phyloP scores from a whole-genome alignment of 2,888 invertebrate genomes.

The Ophion costatus region DNA sequence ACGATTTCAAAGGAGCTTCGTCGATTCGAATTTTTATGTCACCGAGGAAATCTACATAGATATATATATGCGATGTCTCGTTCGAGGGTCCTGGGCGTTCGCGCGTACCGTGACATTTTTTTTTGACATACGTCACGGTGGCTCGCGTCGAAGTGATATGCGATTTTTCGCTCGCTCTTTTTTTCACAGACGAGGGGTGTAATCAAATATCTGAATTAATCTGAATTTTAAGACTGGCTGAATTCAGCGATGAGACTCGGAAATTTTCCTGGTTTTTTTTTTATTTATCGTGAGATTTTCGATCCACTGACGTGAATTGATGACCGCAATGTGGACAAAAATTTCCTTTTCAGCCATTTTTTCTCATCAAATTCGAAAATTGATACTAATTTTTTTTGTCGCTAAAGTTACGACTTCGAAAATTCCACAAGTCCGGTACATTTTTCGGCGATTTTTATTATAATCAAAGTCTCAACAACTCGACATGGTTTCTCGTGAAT shows the following conservation, averaged over 20 bases:
- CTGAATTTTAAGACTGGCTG: background rate
- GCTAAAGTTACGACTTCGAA: no score
- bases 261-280: background rate
- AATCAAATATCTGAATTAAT: constrained; percentile 20
- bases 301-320: background rate
- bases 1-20: constrained; percentile 39
- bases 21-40: constrained; percentile 39
- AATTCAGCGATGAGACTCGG: background rate
- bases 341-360: no score
- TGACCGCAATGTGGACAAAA: no score
- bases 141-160: constrained; percentile 22
- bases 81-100: constrained; percentile 1
- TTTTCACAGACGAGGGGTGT: background rate
- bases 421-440: no score
- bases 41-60: background rate
- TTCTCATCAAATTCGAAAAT: no score
- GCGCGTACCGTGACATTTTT: constrained; percentile 5
- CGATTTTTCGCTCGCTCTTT: constrained; percentile 9
- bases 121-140: constrained; percentile 19
- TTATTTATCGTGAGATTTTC: background rate
- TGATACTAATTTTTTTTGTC: no score
- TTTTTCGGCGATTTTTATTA: no score
- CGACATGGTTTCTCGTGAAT: no score
- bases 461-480: no score
- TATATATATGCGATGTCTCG: background rate